Base-by-base conservation (phyloP, 1,140 invertebrate species). In the Drosophila ironensis region DNA sequence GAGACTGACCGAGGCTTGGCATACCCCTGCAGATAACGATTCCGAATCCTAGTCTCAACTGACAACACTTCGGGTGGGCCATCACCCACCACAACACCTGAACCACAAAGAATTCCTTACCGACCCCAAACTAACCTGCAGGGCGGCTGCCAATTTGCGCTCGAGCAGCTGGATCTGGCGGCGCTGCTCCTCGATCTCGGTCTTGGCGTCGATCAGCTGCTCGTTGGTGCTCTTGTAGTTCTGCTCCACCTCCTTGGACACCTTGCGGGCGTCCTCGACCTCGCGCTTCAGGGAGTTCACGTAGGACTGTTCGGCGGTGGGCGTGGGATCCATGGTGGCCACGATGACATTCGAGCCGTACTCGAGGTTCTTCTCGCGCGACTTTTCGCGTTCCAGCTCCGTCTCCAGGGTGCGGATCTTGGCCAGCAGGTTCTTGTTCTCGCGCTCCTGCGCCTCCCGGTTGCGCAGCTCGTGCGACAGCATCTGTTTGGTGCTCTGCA, bases 401-500 rank as follows among this genome's bases (percentile, higher is more conserved):
- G 93, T 93, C 91, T 96, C 95, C 47, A 96, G 91, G 86, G 95
- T 96, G 7, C 94, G 92, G 87, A 96, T 94, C 90, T 93, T 94
- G 30, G 94, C 93, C 88, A 94, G 88, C 22, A 97, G 91, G 69
- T 95, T 93, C 87, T 97, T 96, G 80, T 97, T 97, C 88, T 97
- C 96, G 72, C 96, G 93, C 61, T 96, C 95, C 67, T 96, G 92
- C 0, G 95, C 94, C 88, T 96, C 95, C 87, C 96, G 97, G 77
- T 96, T 96, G 84, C 95, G 92, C 60, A 97, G 90, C 91, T 97
- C 96, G 35, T 96, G 91, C 1, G 96, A 96, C 57, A 97, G 90
- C 92, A 97, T 94, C 90, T 97, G 96, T 90, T 97, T 97, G 1
- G 96, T 97, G 51, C 95, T 97, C 88, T 97, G 96, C 27, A 97